A percentile compares a stretch with the other conserved stretches of the same genome.
These are phyloP conservation scores for Corvus cornix DNA, from an alignment of 2,113 vertebrate genomes.

Conservation along the genomic window DNA sequence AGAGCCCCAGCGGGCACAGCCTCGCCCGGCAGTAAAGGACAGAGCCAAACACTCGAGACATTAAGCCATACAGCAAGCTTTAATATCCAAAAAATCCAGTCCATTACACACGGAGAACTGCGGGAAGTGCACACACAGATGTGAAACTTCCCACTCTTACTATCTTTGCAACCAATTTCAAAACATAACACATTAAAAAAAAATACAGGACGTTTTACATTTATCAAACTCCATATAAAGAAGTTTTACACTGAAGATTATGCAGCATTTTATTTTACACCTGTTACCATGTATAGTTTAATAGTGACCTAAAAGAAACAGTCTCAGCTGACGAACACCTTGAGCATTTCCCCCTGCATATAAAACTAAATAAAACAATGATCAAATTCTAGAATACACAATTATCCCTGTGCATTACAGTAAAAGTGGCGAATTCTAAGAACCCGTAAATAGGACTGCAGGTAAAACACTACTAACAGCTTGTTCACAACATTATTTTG, in stretches of 20 bases:
- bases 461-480: neutral
- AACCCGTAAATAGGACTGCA: neutral
- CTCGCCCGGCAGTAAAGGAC: fast-evolving
- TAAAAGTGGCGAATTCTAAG: neutral
- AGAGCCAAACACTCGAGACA: fast-evolving
- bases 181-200: neutral
- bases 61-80: neutral
- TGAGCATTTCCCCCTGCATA: neutral
- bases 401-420: neutral
- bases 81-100: slow-evolving; percentile 34
- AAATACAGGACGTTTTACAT: neutral
- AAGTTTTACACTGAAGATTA: slow-evolving; percentile 1
- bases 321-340: neutral
- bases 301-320: neutral
- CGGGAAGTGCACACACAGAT: neutral
- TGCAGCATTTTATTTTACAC: slow-evolving; percentile 45
- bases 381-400: neutral
- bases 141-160: neutral
- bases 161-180: neutral
- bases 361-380: neutral
- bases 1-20: no score
- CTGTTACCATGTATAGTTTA: neutral
- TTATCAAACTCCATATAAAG: neutral
- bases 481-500: neutral
- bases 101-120: slow-evolving; percentile 7